These are phyloP conservation scores for Nyctibius grandis DNA, from an alignment of 2,797 vertebrate genomes.

Conservation along the genomic window DNA sequence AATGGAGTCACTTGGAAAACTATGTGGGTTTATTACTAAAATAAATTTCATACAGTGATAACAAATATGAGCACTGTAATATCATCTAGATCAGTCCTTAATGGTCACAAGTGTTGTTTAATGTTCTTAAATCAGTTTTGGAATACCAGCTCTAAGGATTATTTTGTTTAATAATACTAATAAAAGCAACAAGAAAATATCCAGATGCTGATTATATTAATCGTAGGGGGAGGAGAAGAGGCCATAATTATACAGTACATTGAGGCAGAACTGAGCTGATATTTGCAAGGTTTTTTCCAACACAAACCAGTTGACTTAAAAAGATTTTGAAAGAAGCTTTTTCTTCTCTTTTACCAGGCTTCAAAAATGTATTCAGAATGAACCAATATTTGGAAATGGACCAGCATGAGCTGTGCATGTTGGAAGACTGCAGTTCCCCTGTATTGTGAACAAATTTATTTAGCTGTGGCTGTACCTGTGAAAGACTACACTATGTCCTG, in stretches of 20 bases:
- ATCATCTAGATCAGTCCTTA: slow-evolving; percentile 44
- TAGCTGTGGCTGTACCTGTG: background rate
- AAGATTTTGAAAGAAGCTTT: background rate
- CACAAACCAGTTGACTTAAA: background rate
- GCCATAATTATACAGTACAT: background rate
- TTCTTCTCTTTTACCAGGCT: background rate
- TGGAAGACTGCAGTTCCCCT: background rate
- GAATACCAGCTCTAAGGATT: background rate
- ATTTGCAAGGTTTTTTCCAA: background rate
- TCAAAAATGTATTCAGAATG: background rate
- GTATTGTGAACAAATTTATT: background rate
- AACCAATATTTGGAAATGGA: background rate
- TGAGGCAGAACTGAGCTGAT: background rate
- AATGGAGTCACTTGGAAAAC: slow-evolving; percentile 49
- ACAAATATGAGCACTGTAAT: slow-evolving; percentile 21
- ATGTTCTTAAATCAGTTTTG: slow-evolving; percentile 52
- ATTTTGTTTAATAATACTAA: slow-evolving; percentile 57
- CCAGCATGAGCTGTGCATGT: background rate
- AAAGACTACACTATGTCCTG: background rate
- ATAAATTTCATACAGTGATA: slow-evolving; percentile 46
- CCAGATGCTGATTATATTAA: slow-evolving; percentile 11
- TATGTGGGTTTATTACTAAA: slow-evolving; percentile 48
- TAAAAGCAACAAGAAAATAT: slow-evolving; percentile 42
- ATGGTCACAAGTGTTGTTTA: slow-evolving; percentile 49
- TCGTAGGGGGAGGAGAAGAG: background rate